Evolutionary conservation across 2,113 vertebrate genomes (phyloP).

Genomic region (Platanista minor): DNA sequence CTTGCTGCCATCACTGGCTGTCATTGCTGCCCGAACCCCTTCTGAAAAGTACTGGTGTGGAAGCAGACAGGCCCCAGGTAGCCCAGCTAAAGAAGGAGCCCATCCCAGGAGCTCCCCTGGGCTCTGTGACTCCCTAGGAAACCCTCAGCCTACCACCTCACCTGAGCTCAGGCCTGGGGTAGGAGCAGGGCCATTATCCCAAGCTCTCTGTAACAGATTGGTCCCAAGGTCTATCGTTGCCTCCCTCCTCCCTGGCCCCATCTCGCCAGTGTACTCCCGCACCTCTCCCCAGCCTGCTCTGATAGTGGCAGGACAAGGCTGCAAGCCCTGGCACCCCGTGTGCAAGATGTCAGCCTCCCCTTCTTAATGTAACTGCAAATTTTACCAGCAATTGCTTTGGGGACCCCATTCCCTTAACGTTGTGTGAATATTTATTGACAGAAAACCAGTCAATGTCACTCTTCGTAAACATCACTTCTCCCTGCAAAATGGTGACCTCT

Average conservation of each 20-base stretch:
- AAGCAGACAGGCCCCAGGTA: not conserved
- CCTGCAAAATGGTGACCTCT: not conserved
- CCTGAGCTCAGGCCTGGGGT: not conserved
- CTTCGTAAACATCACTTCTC: not conserved
- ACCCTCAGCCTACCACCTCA: not conserved
- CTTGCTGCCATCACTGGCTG: not conserved
- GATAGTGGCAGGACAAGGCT: not conserved
- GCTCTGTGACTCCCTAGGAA: not conserved
- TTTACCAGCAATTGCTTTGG: not conserved
- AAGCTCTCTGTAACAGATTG: not conserved
- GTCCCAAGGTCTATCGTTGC: not conserved
- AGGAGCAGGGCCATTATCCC: no score
- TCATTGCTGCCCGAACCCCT: no score
- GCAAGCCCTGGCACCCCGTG: rapidly evolving
- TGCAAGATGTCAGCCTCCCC: not conserved
- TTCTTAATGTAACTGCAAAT: not conserved
- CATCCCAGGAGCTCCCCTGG: not conserved
- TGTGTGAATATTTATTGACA: no score
- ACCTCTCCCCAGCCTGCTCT: no score
- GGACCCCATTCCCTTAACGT: not conserved
- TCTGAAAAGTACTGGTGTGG: not conserved
- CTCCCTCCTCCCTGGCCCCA: not conserved
- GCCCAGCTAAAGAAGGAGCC: not conserved
- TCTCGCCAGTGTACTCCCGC: not conserved
- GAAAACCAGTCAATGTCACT: not conserved